Evolutionary conservation across 2,797 vertebrate species (phyloP).

Genomic region (Thalassophryne amazonica): DNA sequence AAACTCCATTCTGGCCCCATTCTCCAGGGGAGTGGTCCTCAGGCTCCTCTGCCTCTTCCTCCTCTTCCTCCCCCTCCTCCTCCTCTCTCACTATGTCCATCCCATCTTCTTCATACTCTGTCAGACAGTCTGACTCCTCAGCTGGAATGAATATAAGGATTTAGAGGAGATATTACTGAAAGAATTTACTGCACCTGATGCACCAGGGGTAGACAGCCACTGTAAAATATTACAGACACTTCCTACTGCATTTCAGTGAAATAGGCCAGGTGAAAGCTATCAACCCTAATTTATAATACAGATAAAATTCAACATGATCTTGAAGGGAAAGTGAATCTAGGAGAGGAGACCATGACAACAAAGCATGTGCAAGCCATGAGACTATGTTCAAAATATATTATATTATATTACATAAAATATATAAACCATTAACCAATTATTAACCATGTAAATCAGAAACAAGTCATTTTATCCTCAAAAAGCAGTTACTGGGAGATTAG

Average conservation of each 20-base stretch:
- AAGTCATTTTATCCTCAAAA: too few species aligned
- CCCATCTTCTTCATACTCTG: conserved; percentile 89
- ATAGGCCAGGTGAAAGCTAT: neutral
- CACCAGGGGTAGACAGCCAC: neutral
- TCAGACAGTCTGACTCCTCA: conserved; percentile 91
- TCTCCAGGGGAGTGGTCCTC: conserved; percentile 77
- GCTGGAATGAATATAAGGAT: conserved; percentile 61
- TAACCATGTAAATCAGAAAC: too few species aligned
- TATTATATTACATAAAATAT: too few species aligned
- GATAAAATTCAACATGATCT: conserved; percentile 3
- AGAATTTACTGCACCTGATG: conserved; percentile 20
- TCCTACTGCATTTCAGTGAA: conserved; percentile 14
- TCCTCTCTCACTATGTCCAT: conserved; percentile 84
- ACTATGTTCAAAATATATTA: too few species aligned
- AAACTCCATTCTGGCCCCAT: conserved; percentile 74
- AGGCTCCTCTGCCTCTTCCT: conserved; percentile 77
- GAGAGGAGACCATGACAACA: neutral
- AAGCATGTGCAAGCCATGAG: neutral
- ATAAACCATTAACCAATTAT: too few species aligned
- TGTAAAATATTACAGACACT: conserved; percentile 26
- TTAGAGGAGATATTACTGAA: conserved; percentile 27
- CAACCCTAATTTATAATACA: conserved; percentile 17
- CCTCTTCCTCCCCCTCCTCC: conserved; percentile 81
- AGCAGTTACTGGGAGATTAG: too few species aligned
- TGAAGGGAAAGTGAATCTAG: neutral